Base-by-base conservation (phyloP, 2,888 invertebrate genomes). In the Drosophila limbata region DNA sequence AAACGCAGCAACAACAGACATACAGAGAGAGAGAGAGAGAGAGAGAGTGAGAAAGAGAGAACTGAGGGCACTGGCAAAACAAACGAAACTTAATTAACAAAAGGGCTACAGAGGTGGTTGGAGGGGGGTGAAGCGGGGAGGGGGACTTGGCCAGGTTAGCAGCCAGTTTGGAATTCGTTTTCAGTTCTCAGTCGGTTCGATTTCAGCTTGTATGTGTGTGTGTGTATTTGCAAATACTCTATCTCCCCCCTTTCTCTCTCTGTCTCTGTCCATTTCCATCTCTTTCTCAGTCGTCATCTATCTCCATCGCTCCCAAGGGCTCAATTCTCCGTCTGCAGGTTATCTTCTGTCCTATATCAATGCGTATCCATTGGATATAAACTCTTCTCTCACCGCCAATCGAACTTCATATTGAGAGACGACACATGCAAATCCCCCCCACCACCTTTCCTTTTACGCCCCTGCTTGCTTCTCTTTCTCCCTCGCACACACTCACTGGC, bases 1-100 rank as follows among this genome's bases (percentile, higher is more conserved):
- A 68, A 68, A 51, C 56, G 47, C 72, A 52, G 31, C 40, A 48
- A 25, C 19, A 65, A 56, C 64, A 63, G 21, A 28, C 28, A 33
- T 9, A 31, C 10, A 33, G 3, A 17, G 40, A 13, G 31, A 52
- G 25, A 3, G 25, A 6, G 28, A 37, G 3, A 39, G 19, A 25
- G 39, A 31, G 17, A 17, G 28, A 13, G 40, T 19, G 13, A 33
- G 52, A 40, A 2, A 55, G 15, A 21, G 59, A 71, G 68, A 65
- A 70, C 77, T 60, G 53, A 66, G 75, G 53, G 77, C 69, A 69
- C 67, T 71, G 61, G 65, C 81, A 89, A 86, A 89, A 90, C 88
- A 89, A 88, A 89, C 88, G 86, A 90, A 90, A 89, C 90, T 88
- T 88, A 88, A 88, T 88, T 88, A 88, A 88, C 88, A 89, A 88